Base-by-base conservation (phyloP, 2,888 invertebrate species). In the Celastrina argiolus region DNA sequence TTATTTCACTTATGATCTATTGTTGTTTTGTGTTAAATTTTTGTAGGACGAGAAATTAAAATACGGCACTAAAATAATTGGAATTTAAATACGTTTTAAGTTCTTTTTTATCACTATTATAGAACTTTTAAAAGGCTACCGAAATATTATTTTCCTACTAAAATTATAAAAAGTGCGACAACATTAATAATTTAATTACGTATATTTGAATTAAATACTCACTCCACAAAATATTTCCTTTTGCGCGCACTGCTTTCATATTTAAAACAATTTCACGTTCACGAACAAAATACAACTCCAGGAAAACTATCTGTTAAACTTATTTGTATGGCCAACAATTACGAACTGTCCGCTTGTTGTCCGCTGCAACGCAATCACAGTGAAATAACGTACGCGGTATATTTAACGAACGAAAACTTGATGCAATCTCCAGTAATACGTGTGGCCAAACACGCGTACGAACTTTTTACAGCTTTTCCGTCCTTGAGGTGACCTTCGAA, bases 141-240 rank as follows among this genome's bases (percentile, higher is more conserved):
- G n/a, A n/a, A n/a, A n/a, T n/a, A n/a, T n/a, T n/a, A n/a, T n/a
- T n/a, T n/a, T n/a, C n/a, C n/a, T n/a, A n/a, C n/a, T n/a, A n/a
- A n/a, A n/a, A n/a, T n/a, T n/a, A n/a, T n/a, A n/a, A n/a, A n/a
- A n/a, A n/a, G n/a, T 31, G 31, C 7, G 7, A 2, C 28, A 3
- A 28, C 31, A 31, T 31, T 2, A 0, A 31, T 2, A 31, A 31
- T 31, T 31, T 31, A n/a, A 31, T 31, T 31, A 31, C 1, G 5
- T 31, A 3, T 31, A n/a, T 31, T 31, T 31, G 45, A 51, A 66
- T 14, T 45, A 28, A 2, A 36, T 39, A 92, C 93, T 93, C 84
- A 93, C 93, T 88, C 81, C 92, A 93, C 72, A 93, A 84, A 74
- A 93, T 74, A 78, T 92, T 93, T 81, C 93, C 93, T 76, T 79